Conservation (phyloP, 2,797 vertebrate species). For the Miichthys miiuy region DNA sequence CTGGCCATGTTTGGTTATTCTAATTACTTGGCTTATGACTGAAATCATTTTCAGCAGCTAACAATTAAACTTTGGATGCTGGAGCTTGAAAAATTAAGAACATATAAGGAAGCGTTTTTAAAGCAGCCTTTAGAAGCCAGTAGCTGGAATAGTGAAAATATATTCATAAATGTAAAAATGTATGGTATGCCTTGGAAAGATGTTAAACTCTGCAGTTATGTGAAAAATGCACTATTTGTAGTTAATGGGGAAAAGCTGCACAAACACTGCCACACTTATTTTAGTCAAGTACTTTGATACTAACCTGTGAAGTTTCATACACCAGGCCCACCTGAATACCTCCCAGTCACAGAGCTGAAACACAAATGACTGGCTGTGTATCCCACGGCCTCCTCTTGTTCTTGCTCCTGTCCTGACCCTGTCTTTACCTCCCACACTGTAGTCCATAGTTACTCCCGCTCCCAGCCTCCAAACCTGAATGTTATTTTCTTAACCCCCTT, state of each 20-base stretch:
- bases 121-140: neutral
- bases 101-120: neutral
- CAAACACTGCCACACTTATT: neutral
- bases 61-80: neutral
- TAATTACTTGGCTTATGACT: slow-evolving; percentile 8
- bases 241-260: slow-evolving; percentile 30
- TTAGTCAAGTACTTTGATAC: slow-evolving; percentile 16
- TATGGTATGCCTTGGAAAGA: slow-evolving; percentile 19
- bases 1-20: slow-evolving; percentile 12
- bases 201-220: slow-evolving; percentile 11
- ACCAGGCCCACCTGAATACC: slow-evolving; percentile 27
- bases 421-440: slow-evolving; percentile 10
- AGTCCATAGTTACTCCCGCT: slow-evolving; percentile 21
- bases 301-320: slow-evolving; percentile 7
- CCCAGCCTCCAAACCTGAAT: slow-evolving; percentile 30
- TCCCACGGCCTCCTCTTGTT: slow-evolving; percentile 27
- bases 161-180: slow-evolving; percentile 30
- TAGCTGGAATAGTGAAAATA: neutral
- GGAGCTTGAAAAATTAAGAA: neutral
- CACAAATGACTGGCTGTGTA: slow-evolving; percentile 8
- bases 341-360: slow-evolving; percentile 5
- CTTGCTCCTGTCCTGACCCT: slow-evolving; percentile 25
- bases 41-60: slow-evolving; percentile 6
- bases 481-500: slow-evolving; percentile 72
- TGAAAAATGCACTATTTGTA: slow-evolving; percentile 8